Percentiles rank a stretch among this genome's conserved stretches.
These are phyloP conservation scores for Ariolimax columbianus DNA, from an alignment of 2,888 invertebrate genomes.

Conservation along the genomic window DNA sequence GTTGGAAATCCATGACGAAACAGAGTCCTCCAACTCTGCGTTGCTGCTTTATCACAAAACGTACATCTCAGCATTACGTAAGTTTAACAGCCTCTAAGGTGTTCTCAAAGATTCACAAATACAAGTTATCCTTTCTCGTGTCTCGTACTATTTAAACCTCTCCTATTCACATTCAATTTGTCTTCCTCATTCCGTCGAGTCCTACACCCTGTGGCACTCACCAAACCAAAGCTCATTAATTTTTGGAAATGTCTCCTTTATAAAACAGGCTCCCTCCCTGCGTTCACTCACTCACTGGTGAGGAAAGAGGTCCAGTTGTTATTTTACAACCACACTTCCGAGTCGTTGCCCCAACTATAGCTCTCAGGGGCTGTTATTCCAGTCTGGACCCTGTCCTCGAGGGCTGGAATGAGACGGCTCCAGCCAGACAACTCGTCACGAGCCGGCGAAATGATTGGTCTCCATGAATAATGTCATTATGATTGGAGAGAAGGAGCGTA, in stretches of 20 bases:
- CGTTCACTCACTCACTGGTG: background rate
- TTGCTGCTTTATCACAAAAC: no score
- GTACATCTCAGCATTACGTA: background rate
- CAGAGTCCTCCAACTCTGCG: no score
- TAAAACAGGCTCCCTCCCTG: background rate
- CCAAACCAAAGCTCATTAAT: slow-evolving; percentile 26
- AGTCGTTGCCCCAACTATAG: background rate
- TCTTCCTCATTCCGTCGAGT: slow-evolving; percentile 2
- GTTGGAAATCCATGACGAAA: no score
- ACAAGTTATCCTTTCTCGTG: background rate
- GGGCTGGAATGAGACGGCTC: background rate
- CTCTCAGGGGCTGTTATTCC: background rate
- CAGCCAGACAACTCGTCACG: slow-evolving; percentile 2
- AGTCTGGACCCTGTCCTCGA: background rate
- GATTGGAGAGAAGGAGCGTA: background rate
- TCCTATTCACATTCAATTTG: slow-evolving; percentile 20
- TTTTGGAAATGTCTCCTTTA: slow-evolving; percentile 25
- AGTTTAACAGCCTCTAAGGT: background rate
- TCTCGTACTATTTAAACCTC: slow-evolving; percentile 12
- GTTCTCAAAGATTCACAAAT: background rate
- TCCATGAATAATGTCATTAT: background rate
- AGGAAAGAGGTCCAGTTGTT: background rate
- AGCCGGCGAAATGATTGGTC: background rate
- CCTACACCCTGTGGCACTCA: slow-evolving; percentile 12
- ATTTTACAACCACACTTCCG: slow-evolving; percentile 18